These are phyloP conservation scores for Sorex fumeus DNA, from an alignment of 2,113 vertebrate genomes.

Conservation along the genomic window DNA sequence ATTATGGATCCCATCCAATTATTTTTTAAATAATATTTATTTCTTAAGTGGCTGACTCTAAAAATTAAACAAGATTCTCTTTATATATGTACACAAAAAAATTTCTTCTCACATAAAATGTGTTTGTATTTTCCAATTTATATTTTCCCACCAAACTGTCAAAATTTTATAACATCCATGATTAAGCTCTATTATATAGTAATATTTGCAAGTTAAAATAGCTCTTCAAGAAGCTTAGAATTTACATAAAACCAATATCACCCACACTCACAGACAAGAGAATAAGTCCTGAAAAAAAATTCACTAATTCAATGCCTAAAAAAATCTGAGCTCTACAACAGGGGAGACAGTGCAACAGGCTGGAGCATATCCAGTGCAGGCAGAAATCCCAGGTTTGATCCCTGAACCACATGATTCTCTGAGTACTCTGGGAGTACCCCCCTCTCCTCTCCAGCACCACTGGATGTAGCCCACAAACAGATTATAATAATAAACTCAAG, in stretches of 20 bases:
- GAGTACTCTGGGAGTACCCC: no score
- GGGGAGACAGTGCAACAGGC: no score
- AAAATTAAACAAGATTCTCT: conserved; percentile 46
- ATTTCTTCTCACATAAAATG: conserved; percentile 24
- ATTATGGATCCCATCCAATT: background rate
- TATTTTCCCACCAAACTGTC: conserved; percentile 60
- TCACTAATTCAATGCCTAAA: background rate
- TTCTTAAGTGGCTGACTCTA: conserved; percentile 36
- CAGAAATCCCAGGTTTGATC: no score
- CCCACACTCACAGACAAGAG: background rate
- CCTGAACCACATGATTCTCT: no score
- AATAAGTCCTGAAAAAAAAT: background rate
- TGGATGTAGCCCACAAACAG: no score
- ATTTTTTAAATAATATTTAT: conserved; percentile 56
- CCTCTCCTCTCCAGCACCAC: no score
- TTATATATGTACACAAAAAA: conserved; percentile 47
- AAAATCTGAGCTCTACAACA: background rate
- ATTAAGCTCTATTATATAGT: conserved; percentile 46
- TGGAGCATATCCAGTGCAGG: no score
- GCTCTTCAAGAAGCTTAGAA: conserved; percentile 27
- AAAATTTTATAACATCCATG: conserved; percentile 66
- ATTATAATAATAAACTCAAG: background rate
- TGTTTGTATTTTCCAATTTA: conserved; percentile 56
- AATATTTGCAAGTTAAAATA: conserved; percentile 49
- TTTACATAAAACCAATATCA: background rate